phyloP scores from a whole-genome alignment of 1,140 invertebrate species.

The Aphelenchoides fujianensis region DNA sequence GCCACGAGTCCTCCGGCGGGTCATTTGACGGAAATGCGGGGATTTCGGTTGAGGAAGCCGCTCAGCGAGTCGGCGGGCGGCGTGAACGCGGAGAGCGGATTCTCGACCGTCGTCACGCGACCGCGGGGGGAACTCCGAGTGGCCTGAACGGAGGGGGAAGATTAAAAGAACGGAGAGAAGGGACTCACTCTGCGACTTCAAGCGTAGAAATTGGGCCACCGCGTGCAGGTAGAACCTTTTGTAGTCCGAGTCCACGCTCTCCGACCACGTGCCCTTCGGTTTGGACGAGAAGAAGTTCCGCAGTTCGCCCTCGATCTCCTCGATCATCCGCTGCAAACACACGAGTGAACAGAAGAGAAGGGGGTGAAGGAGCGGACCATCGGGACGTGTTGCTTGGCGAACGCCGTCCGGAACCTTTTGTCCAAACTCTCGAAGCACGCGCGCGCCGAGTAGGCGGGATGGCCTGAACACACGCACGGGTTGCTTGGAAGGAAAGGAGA shows the following conservation, averaged over 20 bases:
- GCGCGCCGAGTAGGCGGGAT: slow-evolving; percentile 47
- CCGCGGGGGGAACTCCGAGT: not conserved
- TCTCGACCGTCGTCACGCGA: not conserved
- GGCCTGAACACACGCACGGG: slow-evolving; percentile 34
- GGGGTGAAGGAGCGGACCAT: too few relatives aligned
- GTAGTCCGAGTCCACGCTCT: slow-evolving; percentile 31
- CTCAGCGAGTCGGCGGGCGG: not conserved
- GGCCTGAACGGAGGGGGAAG: not conserved
- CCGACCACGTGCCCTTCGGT: slow-evolving; percentile 40
- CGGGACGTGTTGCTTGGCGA: slow-evolving; percentile 38
- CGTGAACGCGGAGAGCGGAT: not conserved
- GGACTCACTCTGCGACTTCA: slow-evolving; percentile 37
- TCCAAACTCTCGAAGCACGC: slow-evolving; percentile 55
- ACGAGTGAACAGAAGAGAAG: too few relatives aligned
- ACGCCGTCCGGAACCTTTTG: slow-evolving; percentile 25
- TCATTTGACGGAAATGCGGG: not conserved
- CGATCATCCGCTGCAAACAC: slow-evolving; percentile 48
- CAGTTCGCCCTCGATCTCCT: slow-evolving; percentile 41
- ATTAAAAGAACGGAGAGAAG: not conserved
- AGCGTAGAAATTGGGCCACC: slow-evolving; percentile 43
- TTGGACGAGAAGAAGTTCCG: slow-evolving; percentile 47
- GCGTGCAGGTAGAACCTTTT: slow-evolving; percentile 50
- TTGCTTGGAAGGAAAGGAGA: slow-evolving; percentile 20
- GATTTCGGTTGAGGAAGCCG: not conserved
- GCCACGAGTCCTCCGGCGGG: too few relatives aligned